Percentiles rank a stretch among this genome's conserved stretches.
Evolutionary conservation across 2,797 vertebrate species (phyloP).

Genomic region (Meda fulgida): DNA sequence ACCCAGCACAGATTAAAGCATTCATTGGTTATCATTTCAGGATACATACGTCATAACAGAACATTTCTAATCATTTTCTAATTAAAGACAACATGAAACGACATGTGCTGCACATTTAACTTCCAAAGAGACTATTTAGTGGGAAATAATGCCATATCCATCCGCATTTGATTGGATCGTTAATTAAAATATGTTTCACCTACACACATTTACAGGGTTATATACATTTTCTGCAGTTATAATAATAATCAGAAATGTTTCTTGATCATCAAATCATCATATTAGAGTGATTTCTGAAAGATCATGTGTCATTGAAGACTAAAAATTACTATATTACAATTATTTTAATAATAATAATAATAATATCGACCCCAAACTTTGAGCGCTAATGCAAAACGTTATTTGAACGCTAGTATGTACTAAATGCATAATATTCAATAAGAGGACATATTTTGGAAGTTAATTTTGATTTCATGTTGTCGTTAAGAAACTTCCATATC

Average conservation of each 20-base stretch:
- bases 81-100: constrained; percentile 27
- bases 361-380: neutral
- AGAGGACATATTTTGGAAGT: neutral
- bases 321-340: too few relatives aligned
- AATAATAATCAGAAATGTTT: neutral
- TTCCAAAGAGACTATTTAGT: neutral
- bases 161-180: too few relatives aligned
- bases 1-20: neutral
- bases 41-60: neutral
- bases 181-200: neutral
- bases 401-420: neutral
- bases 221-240: neutral
- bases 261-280: neutral
- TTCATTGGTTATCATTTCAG: neutral
- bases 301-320: neutral
- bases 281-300: neutral
- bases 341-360: too few relatives aligned
- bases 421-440: neutral
- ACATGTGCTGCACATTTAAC: neutral
- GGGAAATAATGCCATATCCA: neutral
- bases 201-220: neutral
- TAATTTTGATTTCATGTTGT: constrained; percentile 8
- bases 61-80: neutral
- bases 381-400: neutral
- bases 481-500: neutral